These are phyloP conservation scores for Cotesia congregata DNA, from an alignment of 2,888 invertebrate species.

Conservation along the genomic window DNA sequence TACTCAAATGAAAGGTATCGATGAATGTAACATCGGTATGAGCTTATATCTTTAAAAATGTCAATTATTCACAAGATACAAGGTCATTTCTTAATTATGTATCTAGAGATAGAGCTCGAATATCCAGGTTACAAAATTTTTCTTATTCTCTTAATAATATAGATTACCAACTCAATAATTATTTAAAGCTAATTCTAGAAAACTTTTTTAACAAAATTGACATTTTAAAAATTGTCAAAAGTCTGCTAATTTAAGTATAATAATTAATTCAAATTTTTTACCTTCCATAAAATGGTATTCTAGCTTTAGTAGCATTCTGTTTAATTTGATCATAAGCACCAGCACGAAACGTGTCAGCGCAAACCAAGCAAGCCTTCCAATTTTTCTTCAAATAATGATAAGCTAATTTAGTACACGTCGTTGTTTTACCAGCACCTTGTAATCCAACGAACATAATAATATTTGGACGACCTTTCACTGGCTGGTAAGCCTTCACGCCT, in stretches of 20 bases:
- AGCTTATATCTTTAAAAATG: too few species aligned
- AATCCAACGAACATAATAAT: slow-evolving; percentile 99
- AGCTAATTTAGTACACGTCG: slow-evolving; percentile 98
- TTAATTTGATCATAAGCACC: slow-evolving; percentile 99
- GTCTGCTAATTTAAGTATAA: not conserved
- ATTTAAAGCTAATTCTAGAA: too few species aligned
- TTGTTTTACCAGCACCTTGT: slow-evolving; percentile 99
- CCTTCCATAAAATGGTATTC: slow-evolving; percentile 99
- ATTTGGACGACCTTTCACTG: slow-evolving; percentile 94
- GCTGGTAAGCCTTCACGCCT: slow-evolving; percentile 96
- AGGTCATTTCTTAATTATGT: too few species aligned
- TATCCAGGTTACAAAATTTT: too few species aligned
- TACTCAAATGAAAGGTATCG: too few species aligned
- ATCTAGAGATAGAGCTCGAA: too few species aligned
- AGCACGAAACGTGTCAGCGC: slow-evolving; percentile 99
- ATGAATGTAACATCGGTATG: too few species aligned
- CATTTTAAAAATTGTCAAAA: too few species aligned
- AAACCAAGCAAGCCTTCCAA: slow-evolving; percentile 98
- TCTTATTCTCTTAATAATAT: too few species aligned
- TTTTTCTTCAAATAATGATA: slow-evolving; percentile 99
- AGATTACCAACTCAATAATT: too few species aligned
- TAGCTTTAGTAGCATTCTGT: slow-evolving; percentile 98
- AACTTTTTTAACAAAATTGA: not conserved
- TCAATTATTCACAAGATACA: too few species aligned
- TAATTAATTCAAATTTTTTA: slow-evolving; percentile 62